Percentiles rank a stretch among this genome's conserved stretches.
Evolutionary conservation across 2,888 invertebrate genomes (phyloP).

Genomic region (Xanthorhoe designata): DNA sequence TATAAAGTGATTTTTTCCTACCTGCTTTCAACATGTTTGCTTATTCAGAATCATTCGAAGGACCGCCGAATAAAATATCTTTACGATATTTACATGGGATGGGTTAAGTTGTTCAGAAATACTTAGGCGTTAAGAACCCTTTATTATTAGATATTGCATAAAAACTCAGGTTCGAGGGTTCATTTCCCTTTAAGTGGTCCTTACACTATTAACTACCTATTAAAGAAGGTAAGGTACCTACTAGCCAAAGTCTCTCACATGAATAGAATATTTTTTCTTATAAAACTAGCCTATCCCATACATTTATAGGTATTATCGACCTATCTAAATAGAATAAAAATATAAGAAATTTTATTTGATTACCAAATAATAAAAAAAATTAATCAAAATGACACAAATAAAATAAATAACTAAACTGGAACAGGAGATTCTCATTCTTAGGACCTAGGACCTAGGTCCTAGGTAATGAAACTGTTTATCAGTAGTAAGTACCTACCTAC

Average conservation of each 20-base stretch:
- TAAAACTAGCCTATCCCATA: not conserved
- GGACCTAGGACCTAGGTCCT: no score
- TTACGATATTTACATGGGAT: conserved; percentile 30
- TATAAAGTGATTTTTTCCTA: conserved; percentile 58
- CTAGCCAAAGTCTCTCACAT: not conserved
- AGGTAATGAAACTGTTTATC: no score
- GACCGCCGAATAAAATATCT: conserved; percentile 45
- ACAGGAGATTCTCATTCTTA: no score
- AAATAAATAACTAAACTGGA: no score
- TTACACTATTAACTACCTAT: not conserved
- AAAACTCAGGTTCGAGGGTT: conserved; percentile 18
- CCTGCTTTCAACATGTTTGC: conserved; percentile 53
- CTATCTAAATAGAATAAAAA: no score
- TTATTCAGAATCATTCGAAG: conserved; percentile 59
- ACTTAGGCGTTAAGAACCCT: conserved; percentile 19
- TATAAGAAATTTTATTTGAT: no score
- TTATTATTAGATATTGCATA: conserved; percentile 6
- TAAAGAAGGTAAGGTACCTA: not conserved
- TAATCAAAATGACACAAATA: no score
- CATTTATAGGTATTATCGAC: no score
- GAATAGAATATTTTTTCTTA: not conserved
- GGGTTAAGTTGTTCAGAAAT: conserved; percentile 38
- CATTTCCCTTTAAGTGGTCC: not conserved
- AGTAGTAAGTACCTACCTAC: no score
- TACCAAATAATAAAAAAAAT: no score